These are phyloP conservation scores for Zoanthus sansibaricus DNA, from an alignment of 92 coral and sea anemone genomes.

Conservation along the genomic window DNA sequence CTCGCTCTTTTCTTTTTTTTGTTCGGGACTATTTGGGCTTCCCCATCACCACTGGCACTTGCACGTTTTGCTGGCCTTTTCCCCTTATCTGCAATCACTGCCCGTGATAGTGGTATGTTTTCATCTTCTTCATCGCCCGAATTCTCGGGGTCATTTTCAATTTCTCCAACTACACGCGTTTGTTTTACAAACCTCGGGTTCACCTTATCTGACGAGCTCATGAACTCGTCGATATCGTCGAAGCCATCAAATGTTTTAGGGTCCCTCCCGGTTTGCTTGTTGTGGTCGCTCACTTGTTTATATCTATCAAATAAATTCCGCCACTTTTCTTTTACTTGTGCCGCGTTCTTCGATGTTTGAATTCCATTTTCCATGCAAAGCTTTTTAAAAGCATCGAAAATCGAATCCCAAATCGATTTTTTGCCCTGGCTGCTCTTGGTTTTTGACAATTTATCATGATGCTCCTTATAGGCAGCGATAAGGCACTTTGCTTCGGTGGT, in stretches of 20 bases:
- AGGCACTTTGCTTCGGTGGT: slow-evolving; percentile 49
- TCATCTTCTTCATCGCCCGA: slow-evolving; percentile 53
- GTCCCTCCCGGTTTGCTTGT: slow-evolving; percentile 54
- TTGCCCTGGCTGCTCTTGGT: slow-evolving; percentile 49
- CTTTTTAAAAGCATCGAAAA: slow-evolving; percentile 50
- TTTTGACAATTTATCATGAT: slow-evolving; percentile 47
- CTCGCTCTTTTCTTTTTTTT: slow-evolving; percentile 48
- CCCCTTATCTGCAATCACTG: slow-evolving; percentile 50
- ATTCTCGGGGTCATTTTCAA: slow-evolving; percentile 52
- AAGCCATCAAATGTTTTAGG: slow-evolving; percentile 51
- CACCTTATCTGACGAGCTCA: slow-evolving; percentile 53
- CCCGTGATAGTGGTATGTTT: slow-evolving; percentile 52
- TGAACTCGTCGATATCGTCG: slow-evolving; percentile 53
- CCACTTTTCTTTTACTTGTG: slow-evolving; percentile 51
- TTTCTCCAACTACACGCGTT: slow-evolving; percentile 53
- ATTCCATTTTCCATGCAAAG: slow-evolving; percentile 51
- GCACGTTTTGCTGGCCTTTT: slow-evolving; percentile 51
- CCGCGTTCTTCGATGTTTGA: slow-evolving; percentile 53
- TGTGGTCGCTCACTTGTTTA: slow-evolving; percentile 51
- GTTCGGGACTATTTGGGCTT: slow-evolving; percentile 50
- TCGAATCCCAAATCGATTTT: slow-evolving; percentile 50
- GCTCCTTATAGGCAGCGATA: slow-evolving; percentile 51
- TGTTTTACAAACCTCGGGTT: slow-evolving; percentile 52
- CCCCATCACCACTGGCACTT: slow-evolving; percentile 51
- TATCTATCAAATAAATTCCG: slow-evolving; percentile 50